Conservation (phyloP, 2,113 vertebrate genomes). For the Cisticola juncidis region DNA sequence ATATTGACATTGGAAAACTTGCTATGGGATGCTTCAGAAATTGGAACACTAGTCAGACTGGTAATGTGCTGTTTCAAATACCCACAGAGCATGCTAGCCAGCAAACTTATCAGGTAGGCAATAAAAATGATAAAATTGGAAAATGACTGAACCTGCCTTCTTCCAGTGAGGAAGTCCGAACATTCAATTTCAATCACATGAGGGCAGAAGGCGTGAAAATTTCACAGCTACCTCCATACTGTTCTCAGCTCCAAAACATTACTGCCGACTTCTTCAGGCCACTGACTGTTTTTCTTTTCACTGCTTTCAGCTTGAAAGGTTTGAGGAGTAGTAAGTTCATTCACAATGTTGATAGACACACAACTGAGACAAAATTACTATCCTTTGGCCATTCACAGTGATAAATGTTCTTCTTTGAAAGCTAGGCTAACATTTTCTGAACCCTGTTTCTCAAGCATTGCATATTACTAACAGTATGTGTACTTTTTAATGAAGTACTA, state of each 20-base stretch:
- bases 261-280: not conserved
- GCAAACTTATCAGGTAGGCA: not conserved
- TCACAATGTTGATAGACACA: not conserved
- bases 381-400: not conserved
- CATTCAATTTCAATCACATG: not conserved
- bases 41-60: not conserved
- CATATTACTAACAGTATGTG: not conserved
- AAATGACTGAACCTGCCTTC: not conserved
- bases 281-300: not conserved
- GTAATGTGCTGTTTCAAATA: not conserved
- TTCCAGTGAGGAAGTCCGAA: not conserved
- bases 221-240: not conserved
- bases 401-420: not conserved
- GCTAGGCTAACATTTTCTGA: not conserved
- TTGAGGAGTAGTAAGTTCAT: not conserved
- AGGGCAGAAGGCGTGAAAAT: not conserved
- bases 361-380: not conserved
- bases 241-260: not conserved
- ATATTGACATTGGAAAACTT: not conserved
- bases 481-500: not conserved
- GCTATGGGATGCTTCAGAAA: not conserved
- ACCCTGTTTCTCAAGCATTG: not conserved
- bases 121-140: not conserved
- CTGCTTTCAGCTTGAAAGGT: not conserved
- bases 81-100: not conserved